Conservation (phyloP, 2,888 invertebrate genomes). For the Opisthograptis luteolata region DNA sequence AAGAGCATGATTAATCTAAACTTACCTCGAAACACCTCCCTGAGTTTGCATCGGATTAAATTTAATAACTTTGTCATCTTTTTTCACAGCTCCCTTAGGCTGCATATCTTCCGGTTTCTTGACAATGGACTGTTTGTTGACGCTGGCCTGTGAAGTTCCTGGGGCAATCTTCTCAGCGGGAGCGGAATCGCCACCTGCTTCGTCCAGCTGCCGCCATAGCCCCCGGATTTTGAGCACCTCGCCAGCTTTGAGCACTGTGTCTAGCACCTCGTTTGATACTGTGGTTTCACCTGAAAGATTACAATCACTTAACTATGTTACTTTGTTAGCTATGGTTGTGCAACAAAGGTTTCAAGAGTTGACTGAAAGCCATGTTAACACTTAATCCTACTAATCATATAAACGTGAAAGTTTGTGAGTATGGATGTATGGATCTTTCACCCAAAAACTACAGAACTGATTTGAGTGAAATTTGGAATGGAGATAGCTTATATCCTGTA, state of each 20-base stretch:
- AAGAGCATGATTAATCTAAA: too few relatives aligned
- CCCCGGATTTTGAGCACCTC: conserved; percentile 92
- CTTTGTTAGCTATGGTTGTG: too few relatives aligned
- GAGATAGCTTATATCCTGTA: too few relatives aligned
- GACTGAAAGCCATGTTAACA: too few relatives aligned
- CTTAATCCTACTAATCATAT: too few relatives aligned
- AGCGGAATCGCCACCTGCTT: conserved; percentile 59
- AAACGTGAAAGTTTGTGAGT: too few relatives aligned
- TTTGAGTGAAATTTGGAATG: too few relatives aligned
- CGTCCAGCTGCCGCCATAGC: conserved; percentile 88
- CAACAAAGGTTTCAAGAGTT: too few relatives aligned
- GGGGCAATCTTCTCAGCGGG: conserved; percentile 60
- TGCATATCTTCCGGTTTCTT: conserved; percentile 65
- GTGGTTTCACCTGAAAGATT: conserved; percentile 87
- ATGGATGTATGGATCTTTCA: too few relatives aligned
- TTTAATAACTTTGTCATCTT: conserved; percentile 79
- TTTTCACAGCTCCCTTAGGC: conserved; percentile 73
- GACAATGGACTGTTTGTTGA: conserved; percentile 54
- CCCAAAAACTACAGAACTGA: too few relatives aligned
- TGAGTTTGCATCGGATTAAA: conserved; percentile 63
- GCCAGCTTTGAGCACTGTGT: conserved; percentile 91
- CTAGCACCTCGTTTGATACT: conserved; percentile 92
- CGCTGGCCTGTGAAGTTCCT: conserved; percentile 44
- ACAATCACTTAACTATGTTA: neutral
- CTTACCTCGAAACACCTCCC: conserved; percentile 64